phyloP scores from a whole-genome alignment of 2,888 invertebrate genomes.

The Caenorhabditis angaria region DNA sequence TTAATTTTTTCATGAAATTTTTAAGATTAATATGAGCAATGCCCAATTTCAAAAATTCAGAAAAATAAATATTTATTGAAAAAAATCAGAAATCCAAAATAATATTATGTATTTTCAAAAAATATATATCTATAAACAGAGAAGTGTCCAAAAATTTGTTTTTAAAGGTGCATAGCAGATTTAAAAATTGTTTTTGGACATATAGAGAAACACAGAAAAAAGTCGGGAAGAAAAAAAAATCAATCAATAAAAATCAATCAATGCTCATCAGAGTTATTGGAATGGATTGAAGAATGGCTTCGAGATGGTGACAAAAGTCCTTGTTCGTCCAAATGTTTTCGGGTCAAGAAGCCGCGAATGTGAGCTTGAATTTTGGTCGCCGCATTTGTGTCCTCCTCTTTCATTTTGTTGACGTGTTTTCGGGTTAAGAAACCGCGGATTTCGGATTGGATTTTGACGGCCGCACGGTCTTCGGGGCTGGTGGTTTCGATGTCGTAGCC shows the following conservation, averaged over 20 bases:
- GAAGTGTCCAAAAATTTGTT: no score
- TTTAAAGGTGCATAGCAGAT: neutral
- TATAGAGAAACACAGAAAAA: neutral
- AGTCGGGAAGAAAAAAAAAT: neutral
- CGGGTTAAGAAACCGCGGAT: conserved; percentile 69
- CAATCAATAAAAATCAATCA: no score
- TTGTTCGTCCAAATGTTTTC: conserved; percentile 69
- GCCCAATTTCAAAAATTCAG: no score
- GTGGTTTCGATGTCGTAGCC: conserved; percentile 62
- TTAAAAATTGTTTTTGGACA: neutral
- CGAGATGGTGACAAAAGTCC: conserved; percentile 64
- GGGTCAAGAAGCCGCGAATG: conserved; percentile 77
- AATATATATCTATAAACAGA: no score
- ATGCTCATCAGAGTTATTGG: conserved; percentile 37
- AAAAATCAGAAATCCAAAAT: no score
- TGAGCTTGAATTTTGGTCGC: conserved; percentile 91
- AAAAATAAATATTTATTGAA: conserved; percentile 2
- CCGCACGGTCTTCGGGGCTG: conserved; percentile 70
- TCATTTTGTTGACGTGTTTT: conserved; percentile 75
- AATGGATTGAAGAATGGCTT: conserved; percentile 63
- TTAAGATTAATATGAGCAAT: no score
- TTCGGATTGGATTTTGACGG: conserved; percentile 68
- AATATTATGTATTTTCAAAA: no score
- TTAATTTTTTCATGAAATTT: no score
- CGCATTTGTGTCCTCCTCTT: conserved; percentile 87